Conservation (phyloP, 64 coral and sea anemone genomes). For the Platygyra sinensis region DNA sequence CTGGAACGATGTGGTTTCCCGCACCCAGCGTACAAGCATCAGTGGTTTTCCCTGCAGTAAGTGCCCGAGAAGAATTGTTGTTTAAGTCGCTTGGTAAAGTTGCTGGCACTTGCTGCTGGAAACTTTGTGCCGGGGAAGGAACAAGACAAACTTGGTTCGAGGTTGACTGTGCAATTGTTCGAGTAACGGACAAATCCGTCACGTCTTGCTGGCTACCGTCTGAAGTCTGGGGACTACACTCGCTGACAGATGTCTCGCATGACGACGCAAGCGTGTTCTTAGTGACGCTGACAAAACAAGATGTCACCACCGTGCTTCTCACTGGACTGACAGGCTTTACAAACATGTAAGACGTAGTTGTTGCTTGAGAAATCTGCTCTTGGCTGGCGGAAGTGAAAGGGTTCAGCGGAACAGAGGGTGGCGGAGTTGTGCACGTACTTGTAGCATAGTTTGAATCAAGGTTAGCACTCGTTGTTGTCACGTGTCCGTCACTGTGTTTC, state of each 20-base stretch:
- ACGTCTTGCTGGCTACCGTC: not conserved
- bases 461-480: constrained; percentile 11
- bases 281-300: constrained; percentile 26
- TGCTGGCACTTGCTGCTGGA: not conserved
- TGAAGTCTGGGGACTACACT: not conserved
- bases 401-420: not conserved
- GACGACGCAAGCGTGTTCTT: not conserved
- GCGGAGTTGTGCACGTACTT: not conserved
- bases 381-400: not conserved
- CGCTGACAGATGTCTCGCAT: not conserved
- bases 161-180: not conserved
- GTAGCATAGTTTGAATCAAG: constrained; percentile 15
- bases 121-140: not conserved
- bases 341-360: constrained; percentile 16
- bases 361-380: not conserved
- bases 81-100: not conserved
- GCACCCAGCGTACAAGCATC: not conserved
- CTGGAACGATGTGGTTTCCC: constrained; percentile 45
- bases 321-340: constrained; percentile 27
- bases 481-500: not conserved
- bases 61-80: constrained; percentile 29
- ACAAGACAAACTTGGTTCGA: not conserved
- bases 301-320: constrained; percentile 4
- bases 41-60: constrained; percentile 2
- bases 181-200: not conserved